A percentile compares a stretch with the other conserved stretches of the same genome.
These are phyloP conservation scores for Tinea trinotella DNA, from an alignment of 2,888 invertebrate species.

Conservation along the genomic window DNA sequence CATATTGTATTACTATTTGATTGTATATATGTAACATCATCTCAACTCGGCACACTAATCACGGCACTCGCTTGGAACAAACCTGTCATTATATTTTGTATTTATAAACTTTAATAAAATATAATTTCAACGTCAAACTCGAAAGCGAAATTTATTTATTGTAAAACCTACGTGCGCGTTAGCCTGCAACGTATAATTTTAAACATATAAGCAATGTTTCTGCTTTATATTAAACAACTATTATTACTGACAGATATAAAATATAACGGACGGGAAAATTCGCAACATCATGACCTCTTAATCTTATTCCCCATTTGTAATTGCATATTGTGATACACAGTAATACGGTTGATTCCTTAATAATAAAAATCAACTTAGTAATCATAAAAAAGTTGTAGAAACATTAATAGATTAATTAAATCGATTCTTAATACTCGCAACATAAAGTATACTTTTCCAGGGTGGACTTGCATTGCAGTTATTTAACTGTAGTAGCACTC, in stretches of 20 bases:
- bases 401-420: no score
- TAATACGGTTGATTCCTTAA: no score
- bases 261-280: constrained; percentile 10
- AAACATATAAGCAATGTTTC: constrained; percentile 37
- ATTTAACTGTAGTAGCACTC: no score
- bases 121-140: constrained; percentile 42
- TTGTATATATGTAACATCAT: not conserved
- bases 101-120: constrained; percentile 48
- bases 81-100: constrained; percentile 47
- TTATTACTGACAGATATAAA: constrained; percentile 15
- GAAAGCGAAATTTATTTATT: constrained; percentile 39
- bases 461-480: no score
- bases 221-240: constrained; percentile 18
- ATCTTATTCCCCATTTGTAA: not conserved
- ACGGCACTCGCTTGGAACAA: constrained; percentile 27
- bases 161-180: constrained; percentile 29
- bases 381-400: no score
- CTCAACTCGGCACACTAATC: constrained; percentile 8
- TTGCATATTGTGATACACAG: no score
- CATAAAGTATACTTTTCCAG: no score
- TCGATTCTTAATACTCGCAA: no score
- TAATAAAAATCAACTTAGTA: no score
- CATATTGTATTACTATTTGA: not conserved
- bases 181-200: constrained; percentile 39
- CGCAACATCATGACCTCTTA: not conserved